phyloP scores from a whole-genome alignment of 2,113 vertebrate species.

The Rhinichthys klamathensis region DNA sequence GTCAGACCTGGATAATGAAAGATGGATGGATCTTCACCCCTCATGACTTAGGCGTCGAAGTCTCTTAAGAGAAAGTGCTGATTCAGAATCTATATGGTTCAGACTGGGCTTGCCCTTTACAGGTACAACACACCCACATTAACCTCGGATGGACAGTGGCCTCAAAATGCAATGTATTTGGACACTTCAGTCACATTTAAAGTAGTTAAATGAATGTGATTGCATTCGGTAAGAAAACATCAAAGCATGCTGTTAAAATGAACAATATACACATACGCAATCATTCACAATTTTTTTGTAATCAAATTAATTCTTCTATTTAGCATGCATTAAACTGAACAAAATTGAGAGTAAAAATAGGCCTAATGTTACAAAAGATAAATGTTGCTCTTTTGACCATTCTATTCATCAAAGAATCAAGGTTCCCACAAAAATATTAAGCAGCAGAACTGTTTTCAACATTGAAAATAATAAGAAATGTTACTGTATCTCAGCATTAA shows the following conservation, averaged over 20 bases:
- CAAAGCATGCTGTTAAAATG: not conserved
- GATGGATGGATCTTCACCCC: constrained; percentile 11
- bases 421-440: not conserved
- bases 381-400: not conserved
- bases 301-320: not conserved
- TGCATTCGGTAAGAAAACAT: not conserved
- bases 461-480: not conserved
- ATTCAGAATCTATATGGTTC: constrained; percentile 18
- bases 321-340: not conserved
- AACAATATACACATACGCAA: not conserved
- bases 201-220: not conserved
- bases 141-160: not conserved
- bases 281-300: not conserved
- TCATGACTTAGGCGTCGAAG: not conserved
- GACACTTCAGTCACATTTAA: not conserved
- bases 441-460: not conserved
- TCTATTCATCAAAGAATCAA: not conserved
- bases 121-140: not conserved
- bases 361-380: not conserved
- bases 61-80: constrained; percentile 5
- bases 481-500: not conserved
- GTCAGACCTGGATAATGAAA: not conserved
- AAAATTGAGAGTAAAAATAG: not conserved
- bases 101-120: constrained; percentile 1
- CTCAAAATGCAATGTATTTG: not conserved